Base-by-base conservation (phyloP, 2,888 invertebrate genomes). In the Watsonalla binaria region DNA sequence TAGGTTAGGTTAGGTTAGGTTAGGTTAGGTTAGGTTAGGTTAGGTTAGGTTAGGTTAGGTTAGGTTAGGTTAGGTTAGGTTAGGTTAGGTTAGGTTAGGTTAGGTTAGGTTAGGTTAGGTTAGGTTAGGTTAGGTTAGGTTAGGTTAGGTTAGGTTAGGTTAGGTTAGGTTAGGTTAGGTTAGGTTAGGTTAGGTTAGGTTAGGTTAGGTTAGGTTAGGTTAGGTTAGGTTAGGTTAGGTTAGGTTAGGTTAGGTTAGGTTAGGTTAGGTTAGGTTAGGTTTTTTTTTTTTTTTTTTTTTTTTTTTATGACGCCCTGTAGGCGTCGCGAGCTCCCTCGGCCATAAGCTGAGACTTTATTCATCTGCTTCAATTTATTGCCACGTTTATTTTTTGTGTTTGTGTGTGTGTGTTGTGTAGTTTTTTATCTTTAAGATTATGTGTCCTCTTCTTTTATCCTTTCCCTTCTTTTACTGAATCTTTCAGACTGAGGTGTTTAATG, bases 201-300 rank as follows among this genome's bases (percentile, higher is more conserved):
- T 55, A 55, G 55, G 55, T 55, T 55, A 55, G 55, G 55, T 56
- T 56, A 51, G 55, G 47, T 56, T 51, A 47, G 55, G 51, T 53
- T 47, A 51, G 55, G 51, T 55, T 51, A 53, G 55, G 53, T 56
- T 53, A 53, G 55, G 55, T 56, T 56, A 56, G 55, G 55, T 56
- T 56, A 56, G 55, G 55, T 56, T 56, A 56, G 55, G 55, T 56
- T 56, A 56, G 55, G 55, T 56, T 56, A 56, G 55, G 55, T 56
- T 56, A 47, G 53, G 51, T 53, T 55, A 51, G 51, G 52, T 55
- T 52, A 55, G 55, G 55, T 52, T 49, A 55, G 47, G 35, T 15
- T n/a, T n/a, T n/a, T n/a, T n/a, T n/a, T n/a, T n/a, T n/a, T n/a
- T n/a, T n/a, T n/a, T n/a, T n/a, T n/a, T n/a, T n/a, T n/a, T n/a